Percentiles rank a stretch among this genome's conserved stretches.
Evolutionary conservation across 1,140 invertebrate genomes (phyloP).

Genomic region (Drosophila sp.): DNA sequence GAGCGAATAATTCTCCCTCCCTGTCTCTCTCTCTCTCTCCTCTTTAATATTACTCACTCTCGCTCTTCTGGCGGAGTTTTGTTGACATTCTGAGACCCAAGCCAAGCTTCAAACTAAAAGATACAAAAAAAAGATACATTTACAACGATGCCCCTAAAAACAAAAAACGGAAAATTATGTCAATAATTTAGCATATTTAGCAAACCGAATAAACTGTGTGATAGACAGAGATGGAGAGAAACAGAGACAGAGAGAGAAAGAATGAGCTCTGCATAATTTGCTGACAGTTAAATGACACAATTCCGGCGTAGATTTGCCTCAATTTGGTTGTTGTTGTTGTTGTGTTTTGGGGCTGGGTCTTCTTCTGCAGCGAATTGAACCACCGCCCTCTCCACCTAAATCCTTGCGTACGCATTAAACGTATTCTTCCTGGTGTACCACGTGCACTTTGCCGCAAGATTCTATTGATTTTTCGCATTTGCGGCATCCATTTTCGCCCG

Average conservation of each 20-base stretch:
- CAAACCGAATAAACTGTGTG: slow-evolving; percentile 6
- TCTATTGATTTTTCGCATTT: slow-evolving; percentile 76
- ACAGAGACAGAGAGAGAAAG: slow-evolving; percentile 15
- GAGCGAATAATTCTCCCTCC: slow-evolving; percentile 15
- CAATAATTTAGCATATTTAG: slow-evolving; percentile 73
- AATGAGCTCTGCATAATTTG: slow-evolving; percentile 36
- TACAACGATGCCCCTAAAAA: not conserved
- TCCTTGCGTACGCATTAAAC: not conserved
- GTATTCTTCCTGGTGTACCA: slow-evolving; percentile 27
- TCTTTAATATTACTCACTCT: not conserved
- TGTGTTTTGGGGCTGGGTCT: slow-evolving; percentile 38
- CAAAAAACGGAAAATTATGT: slow-evolving; percentile 39
- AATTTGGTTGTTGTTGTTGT: not conserved
- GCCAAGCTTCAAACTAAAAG: slow-evolving; percentile 23
- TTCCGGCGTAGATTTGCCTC: slow-evolving; percentile 38
- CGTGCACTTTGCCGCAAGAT: slow-evolving; percentile 48
- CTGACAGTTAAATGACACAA: slow-evolving; percentile 77
- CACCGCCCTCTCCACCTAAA: not conserved
- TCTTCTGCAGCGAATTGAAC: slow-evolving; percentile 42
- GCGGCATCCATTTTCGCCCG: slow-evolving; percentile 38
- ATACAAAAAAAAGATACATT: slow-evolving; percentile 3
- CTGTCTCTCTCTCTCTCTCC: slow-evolving; percentile 26
- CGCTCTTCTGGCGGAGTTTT: slow-evolving; percentile 41
- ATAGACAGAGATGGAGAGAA: slow-evolving; percentile 25
- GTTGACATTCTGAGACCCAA: slow-evolving; percentile 66